Evolutionary conservation across 2,888 invertebrate genomes (phyloP), one percentile per base, ranked within the genome.

Genomic region (Erebia palarica): DNA sequence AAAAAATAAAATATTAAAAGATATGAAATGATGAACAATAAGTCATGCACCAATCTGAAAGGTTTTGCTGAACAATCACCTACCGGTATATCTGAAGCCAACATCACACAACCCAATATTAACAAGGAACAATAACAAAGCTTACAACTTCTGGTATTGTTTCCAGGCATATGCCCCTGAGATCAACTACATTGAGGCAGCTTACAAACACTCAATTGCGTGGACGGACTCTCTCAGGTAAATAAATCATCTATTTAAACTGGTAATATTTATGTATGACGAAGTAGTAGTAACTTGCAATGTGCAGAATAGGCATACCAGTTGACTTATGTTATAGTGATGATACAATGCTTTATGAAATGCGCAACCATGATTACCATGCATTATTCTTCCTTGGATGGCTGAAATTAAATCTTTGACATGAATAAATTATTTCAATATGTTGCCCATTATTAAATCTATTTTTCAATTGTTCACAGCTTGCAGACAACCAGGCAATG

Each of bases 101-200:
- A 57, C 42, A 59, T 13, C 8, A n/a, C 14, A n/a, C 5, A 44
- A 10, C 7, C 11, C n/a, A 42, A 42, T 14, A 36, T 36, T 10
- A 13, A 42, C 10, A 44, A 9, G 1, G 3, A 9, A 44, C 16
- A 7, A n/a, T 21, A 9, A 18, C 16, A 27, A n/a, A 36, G 8
- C 58, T 47, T 66, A 66, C 57, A 57, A 66, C 4, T 57, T 21
- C 8, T 8, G n/a, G 9, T 11, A 8, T 11, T 65, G 58, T 70
- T 77, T 83, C 0, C 82, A 97, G 96, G 98, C 98, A 53, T 97
- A 53, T 97, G 99, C 86, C 97, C 99, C 97, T 78, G 98, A 99
- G 91, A 96, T 97, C 84, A 98, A 99, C 94, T 99, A 99, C 99
- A 97, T 99, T 77, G 98, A 98, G 87, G 96, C 99, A 57, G 98